These are phyloP conservation scores for Oryzias javanicus DNA, from an alignment of 2,113 vertebrate species.

Conservation along the genomic window DNA sequence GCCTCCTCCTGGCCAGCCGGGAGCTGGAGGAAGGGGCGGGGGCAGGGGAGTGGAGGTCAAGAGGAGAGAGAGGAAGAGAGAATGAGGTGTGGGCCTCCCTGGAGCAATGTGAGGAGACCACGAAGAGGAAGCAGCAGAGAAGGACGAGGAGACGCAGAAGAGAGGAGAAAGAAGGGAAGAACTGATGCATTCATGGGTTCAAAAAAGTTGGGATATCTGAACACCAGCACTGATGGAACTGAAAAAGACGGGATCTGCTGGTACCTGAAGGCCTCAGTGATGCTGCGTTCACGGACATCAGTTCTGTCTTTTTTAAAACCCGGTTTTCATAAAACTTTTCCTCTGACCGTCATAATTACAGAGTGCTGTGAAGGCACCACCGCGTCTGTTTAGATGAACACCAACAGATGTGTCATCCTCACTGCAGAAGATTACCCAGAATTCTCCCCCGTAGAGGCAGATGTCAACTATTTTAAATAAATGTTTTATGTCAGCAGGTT, in stretches of 20 bases:
- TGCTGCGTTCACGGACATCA: background rate
- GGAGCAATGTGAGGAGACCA: conserved; percentile 38
- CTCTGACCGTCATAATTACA: too few species aligned
- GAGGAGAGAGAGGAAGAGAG: conserved; percentile 39
- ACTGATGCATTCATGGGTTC: conserved; percentile 34
- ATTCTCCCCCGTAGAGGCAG: too few species aligned
- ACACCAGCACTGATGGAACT: background rate
- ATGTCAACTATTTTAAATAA: too few species aligned
- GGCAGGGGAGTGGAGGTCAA: background rate
- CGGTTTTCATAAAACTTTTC: background rate
- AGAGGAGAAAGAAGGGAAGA: conserved; percentile 19
- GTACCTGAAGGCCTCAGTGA: background rate
- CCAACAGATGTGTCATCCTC: too few species aligned
- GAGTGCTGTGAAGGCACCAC: too few species aligned
- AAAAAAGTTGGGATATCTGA: conserved; percentile 25
- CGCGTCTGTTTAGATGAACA: too few species aligned
- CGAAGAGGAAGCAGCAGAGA: conserved; percentile 22
- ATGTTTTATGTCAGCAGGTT: too few species aligned
- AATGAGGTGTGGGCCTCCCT: conserved; percentile 61
- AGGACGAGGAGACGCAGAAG: conserved; percentile 6
- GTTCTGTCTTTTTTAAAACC: background rate
- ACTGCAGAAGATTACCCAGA: too few species aligned
- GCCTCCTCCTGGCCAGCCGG: conserved; percentile 68
- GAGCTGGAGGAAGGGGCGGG: background rate
- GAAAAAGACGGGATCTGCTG: background rate